A percentile compares a stretch with the other conserved stretches of the same genome.
Evolutionary conservation across 2,113 vertebrate genomes (phyloP).

Genomic region (Tachysurus fulvidraco): DNA sequence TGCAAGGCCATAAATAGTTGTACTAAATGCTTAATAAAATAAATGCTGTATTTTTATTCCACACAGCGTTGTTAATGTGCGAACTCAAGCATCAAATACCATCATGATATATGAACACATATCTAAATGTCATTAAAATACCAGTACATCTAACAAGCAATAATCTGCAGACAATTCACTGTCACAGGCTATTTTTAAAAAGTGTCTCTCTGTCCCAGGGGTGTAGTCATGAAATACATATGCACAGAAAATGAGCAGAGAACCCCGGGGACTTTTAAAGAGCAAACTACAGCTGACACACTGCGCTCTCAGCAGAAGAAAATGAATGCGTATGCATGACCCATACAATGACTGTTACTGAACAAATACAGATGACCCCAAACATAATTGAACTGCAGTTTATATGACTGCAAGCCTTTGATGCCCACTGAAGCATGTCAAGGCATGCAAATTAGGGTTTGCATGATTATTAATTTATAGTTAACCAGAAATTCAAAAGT

Average conservation of each 20-base stretch:
- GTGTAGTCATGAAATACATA: constrained; percentile 24
- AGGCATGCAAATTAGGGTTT: neutral
- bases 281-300: constrained; percentile 55
- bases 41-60: neutral
- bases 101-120: constrained; percentile 2
- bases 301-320: constrained; percentile 67
- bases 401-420: constrained; percentile 33
- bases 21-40: no score
- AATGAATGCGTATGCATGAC: constrained; percentile 64
- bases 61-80: neutral
- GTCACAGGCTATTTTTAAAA: constrained; percentile 22
- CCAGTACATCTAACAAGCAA: neutral
- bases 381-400: constrained; percentile 62
- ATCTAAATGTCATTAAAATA: constrained; percentile 23
- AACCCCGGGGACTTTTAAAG: constrained; percentile 57
- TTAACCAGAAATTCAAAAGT: neutral
- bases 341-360: constrained; percentile 57
- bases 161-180: constrained; percentile 7
- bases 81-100: constrained; percentile 4
- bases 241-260: constrained; percentile 52
- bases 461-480: neutral
- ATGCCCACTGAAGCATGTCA: neutral
- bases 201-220: neutral
- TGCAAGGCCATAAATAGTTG: neutral
- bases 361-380: constrained; percentile 72